A percentile compares a stretch with the other conserved stretches of the same genome.
Evolutionary conservation across 2,113 vertebrate species (phyloP).

Genomic region (Pipra filicauda): DNA sequence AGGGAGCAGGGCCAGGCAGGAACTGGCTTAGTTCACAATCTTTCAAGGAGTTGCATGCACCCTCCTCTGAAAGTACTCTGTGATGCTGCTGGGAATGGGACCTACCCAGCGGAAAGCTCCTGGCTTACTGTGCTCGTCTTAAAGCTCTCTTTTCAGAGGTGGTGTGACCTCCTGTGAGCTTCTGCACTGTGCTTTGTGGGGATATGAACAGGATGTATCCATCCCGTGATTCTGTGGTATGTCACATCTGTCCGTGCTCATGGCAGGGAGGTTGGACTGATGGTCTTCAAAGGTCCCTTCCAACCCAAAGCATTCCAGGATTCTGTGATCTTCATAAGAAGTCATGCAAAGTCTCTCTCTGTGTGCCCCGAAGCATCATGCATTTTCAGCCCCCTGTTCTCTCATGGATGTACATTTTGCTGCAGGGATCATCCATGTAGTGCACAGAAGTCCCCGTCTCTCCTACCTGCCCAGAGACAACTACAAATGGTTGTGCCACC

Average conservation of each 20-base stretch:
- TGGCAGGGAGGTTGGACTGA: background rate
- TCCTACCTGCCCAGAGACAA: background rate
- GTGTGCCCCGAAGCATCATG: accelerated
- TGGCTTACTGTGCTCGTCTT: accelerated
- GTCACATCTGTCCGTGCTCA: background rate
- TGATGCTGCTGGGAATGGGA: background rate
- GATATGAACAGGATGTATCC: background rate
- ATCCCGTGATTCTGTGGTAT: background rate
- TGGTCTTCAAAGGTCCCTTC: background rate
- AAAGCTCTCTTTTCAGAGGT: background rate
- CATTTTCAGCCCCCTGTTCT: background rate
- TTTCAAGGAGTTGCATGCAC: background rate
- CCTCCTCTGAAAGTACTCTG: background rate
- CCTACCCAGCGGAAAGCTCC: background rate
- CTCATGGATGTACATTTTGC: accelerated
- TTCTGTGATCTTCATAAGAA: background rate
- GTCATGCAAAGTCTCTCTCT: background rate
- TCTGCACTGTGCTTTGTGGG: background rate
- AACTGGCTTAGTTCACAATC: background rate
- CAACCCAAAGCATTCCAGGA: background rate
- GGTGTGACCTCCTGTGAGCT: background rate
- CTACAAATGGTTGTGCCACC: background rate
- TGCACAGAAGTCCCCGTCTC: background rate
- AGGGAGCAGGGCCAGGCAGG: background rate
- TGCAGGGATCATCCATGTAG: background rate